phyloP scores from a whole-genome alignment of 2,888 invertebrate genomes.

The Bombylius major region DNA sequence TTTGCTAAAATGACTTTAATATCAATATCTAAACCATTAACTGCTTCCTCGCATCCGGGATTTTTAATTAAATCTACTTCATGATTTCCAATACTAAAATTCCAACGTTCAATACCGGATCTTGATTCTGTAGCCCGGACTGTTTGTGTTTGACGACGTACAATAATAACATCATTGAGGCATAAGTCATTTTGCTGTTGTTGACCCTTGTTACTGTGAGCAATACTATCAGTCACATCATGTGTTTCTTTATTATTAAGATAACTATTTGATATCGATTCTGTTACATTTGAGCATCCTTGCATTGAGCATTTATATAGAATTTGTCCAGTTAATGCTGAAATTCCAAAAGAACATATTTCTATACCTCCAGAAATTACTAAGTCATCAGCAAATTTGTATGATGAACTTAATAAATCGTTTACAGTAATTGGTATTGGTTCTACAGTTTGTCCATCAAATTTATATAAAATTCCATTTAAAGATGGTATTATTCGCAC shows the following conservation, averaged over 20 bases:
- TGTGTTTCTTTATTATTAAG: not conserved
- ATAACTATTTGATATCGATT: constrained; percentile 26
- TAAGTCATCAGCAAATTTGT: constrained; percentile 72
- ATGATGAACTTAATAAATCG: constrained; percentile 72
- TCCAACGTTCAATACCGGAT: constrained; percentile 83
- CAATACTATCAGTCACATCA: not conserved
- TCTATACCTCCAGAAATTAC: constrained; percentile 84
- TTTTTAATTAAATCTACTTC: constrained; percentile 51
- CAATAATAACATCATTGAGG: constrained; percentile 51
- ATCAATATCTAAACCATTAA: constrained; percentile 38
- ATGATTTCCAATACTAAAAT: constrained; percentile 88
- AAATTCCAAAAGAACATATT: constrained; percentile 74
- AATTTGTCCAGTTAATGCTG: constrained; percentile 54
- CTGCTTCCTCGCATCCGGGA: constrained; percentile 39
- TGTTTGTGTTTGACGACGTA: constrained; percentile 73
- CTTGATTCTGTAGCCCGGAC: constrained; percentile 82
- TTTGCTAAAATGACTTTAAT: constrained; percentile 58
- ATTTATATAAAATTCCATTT: constrained; percentile 81
- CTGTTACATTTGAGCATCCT: constrained; percentile 59
- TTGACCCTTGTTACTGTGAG: not conserved
- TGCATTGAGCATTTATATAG: constrained; percentile 66
- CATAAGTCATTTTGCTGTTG: constrained; percentile 24
- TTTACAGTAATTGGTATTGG: constrained; percentile 79
- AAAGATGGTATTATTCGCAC: constrained; percentile 86
- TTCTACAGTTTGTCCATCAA: constrained; percentile 79